Evolutionary conservation across 2,888 invertebrate genomes (phyloP), one percentile per base, ranked within the genome.

Genomic region (Lasioglossum lativentre): DNA sequence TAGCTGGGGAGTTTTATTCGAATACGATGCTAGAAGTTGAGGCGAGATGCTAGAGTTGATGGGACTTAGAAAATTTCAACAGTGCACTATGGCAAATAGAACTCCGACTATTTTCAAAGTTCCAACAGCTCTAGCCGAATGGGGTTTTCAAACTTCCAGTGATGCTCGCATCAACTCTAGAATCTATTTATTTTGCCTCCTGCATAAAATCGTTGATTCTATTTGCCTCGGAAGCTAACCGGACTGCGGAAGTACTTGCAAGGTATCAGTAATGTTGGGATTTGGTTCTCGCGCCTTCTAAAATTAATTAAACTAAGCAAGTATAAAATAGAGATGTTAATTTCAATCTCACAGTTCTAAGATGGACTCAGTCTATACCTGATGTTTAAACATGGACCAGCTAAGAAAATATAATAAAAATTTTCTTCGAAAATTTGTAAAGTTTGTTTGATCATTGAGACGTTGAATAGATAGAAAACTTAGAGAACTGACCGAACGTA

Each of bases 101-200:
- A 40, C 40, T 70, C n/a, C n/a, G n/a, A 70, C 38, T 70, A 70
- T 70, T 40, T 70, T n/a, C 34, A 38, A 68, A 70, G 40, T 70
- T 40, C 14, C 5, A 40, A 70, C 5, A 70, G 38, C 70, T 10
- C 38, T n/a, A 70, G 34, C 23, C 2, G 23, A 3, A 16, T 30
- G 16, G 12, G 16, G 47, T 52, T 73, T 12, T 23, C 45, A 8
- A 47, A 52, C 70, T 40, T 70, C 6, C 14, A 14, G 4, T n/a
- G n/a, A 27, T n/a, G 38, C 40, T 40, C 6, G 40, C 12, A 40
- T 4, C n/a, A 5, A n/a, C n/a, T 40, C 14, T 14, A 40, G 5
- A 38, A 68, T 68, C 8, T 38, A 68, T 68, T 68, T 68, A 23
- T 68, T 23, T 68, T 23, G 38, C 23, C 10, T 19, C 1, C 34